Conservation (phyloP, 2,113 vertebrate species). For the Prunella fulvescens region DNA sequence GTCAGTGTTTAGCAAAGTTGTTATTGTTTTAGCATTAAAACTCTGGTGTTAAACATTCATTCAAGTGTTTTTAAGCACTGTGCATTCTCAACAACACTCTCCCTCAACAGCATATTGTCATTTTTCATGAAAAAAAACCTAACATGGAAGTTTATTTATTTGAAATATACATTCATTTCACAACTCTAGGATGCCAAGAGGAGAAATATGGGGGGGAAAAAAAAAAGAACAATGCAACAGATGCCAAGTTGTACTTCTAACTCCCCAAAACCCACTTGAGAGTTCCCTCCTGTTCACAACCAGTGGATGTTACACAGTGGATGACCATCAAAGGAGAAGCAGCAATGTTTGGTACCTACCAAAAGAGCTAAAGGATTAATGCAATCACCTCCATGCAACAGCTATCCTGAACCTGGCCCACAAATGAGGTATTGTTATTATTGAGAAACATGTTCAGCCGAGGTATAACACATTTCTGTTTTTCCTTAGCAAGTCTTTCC, state of each 20-base stretch:
- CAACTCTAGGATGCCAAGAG: background rate
- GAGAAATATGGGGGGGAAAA: background rate
- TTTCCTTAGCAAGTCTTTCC: background rate
- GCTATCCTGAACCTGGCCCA: background rate
- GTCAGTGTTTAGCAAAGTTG: background rate
- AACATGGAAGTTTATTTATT: background rate
- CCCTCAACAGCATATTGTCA: background rate
- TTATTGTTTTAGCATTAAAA: background rate
- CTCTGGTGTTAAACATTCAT: background rate
- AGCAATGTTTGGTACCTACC: background rate
- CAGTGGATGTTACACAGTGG: background rate
- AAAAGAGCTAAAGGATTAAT: background rate
- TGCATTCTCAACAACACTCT: background rate
- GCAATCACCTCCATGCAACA: background rate
- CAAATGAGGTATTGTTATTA: background rate
- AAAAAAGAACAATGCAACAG: background rate
- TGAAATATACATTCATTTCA: background rate
- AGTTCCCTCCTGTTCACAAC: background rate
- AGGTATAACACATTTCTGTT: background rate
- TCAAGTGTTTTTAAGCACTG: background rate
- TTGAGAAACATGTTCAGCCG: accelerated
- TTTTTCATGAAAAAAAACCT: background rate
- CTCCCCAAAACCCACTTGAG: background rate
- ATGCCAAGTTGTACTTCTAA: background rate
- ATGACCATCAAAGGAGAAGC: background rate